Conservation (phyloP, 1,140 invertebrate genomes). For the Homalodisca vitripennis region DNA sequence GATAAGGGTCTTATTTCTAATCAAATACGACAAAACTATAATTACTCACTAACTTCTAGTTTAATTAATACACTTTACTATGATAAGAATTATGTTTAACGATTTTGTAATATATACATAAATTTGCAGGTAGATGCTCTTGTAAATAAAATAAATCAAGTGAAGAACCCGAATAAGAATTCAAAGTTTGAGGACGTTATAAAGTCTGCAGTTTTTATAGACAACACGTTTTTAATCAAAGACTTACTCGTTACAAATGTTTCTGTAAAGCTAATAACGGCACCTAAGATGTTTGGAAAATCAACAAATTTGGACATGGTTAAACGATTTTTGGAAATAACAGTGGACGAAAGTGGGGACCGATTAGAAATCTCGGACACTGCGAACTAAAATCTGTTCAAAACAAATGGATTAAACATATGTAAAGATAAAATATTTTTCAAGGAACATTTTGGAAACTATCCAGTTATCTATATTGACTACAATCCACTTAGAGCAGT, state of each 20-base stretch:
- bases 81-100: too few species aligned
- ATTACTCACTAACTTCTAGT: too few species aligned
- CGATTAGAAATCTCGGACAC: background rate
- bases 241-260: background rate
- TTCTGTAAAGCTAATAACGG: constrained; percentile 4
- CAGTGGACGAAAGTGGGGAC: constrained; percentile 13
- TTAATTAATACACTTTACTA: too few species aligned
- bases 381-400: constrained; percentile 8
- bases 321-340: constrained; percentile 28
- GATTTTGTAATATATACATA: too few species aligned
- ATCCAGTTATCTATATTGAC: constrained; percentile 14
- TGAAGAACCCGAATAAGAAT: too few species aligned
- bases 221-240: constrained; percentile 1
- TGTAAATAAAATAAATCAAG: too few species aligned
- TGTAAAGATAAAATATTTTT: background rate
- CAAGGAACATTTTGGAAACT: constrained; percentile 15
- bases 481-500: background rate
- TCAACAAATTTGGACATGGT: constrained; percentile 16
- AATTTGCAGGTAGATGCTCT: too few species aligned
- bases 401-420: background rate
- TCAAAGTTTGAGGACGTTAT: background rate
- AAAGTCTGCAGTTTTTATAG: background rate
- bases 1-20: too few species aligned
- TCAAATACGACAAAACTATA: too few species aligned
- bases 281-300: constrained; percentile 5